These are phyloP conservation scores for Sclerurus mexicanus DNA, from an alignment of 2,113 vertebrate species.

Conservation along the genomic window DNA sequence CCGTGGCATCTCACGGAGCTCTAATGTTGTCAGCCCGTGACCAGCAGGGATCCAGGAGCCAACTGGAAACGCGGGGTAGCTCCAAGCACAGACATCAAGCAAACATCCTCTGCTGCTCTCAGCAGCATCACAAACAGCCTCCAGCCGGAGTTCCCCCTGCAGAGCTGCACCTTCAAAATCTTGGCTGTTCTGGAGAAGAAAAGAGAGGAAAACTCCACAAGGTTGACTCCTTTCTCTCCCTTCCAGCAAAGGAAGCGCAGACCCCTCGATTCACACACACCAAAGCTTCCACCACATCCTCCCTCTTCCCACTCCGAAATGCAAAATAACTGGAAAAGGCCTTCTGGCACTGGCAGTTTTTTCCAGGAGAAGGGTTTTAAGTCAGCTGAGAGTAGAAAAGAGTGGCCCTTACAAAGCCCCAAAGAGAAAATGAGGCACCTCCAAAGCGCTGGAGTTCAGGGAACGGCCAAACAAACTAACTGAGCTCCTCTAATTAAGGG, in stretches of 20 bases:
- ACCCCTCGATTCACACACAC: neutral
- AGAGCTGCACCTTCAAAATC: neutral
- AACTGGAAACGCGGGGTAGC: neutral
- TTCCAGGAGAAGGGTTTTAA: neutral
- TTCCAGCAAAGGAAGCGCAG: neutral
- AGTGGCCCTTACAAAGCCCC: neutral
- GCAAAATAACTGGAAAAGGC: neutral
- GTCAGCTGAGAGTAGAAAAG: neutral
- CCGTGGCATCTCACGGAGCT: neutral
- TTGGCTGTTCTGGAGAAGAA: neutral
- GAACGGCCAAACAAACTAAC: neutral
- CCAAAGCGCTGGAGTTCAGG: rapidly evolving
- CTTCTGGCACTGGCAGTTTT: neutral
- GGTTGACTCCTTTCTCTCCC: neutral
- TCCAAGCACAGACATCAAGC: neutral
- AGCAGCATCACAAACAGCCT: neutral
- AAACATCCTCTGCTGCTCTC: neutral
- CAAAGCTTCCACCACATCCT: neutral
- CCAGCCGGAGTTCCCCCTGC: rapidly evolving
- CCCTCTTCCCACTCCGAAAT: neutral
- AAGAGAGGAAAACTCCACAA: neutral
- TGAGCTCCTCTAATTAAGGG: neutral
- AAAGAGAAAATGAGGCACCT: neutral
- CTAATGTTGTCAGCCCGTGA: neutral
- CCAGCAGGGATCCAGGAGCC: neutral